These are phyloP conservation scores for Drosophila ficusphila DNA, from an alignment of 1,140 invertebrate genomes.

Conservation along the genomic window DNA sequence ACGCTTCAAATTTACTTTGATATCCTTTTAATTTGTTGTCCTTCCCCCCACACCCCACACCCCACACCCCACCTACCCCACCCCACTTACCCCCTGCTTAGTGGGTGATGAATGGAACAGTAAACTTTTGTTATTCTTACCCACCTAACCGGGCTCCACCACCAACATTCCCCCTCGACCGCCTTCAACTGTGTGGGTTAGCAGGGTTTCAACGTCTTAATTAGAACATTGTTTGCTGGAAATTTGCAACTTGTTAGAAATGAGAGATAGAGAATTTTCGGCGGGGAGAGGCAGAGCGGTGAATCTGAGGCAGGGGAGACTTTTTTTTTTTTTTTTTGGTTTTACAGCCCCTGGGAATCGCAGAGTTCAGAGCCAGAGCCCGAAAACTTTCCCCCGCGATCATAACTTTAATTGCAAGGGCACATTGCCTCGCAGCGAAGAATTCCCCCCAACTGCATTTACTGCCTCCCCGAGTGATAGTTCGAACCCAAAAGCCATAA, in stretches of 20 bases:
- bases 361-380: background rate
- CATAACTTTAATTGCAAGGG: slow-evolving; percentile 40
- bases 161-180: background rate
- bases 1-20: slow-evolving; percentile 78
- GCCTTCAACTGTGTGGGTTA: slow-evolving; percentile 25
- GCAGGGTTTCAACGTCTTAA: slow-evolving; percentile 56
- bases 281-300: background rate
- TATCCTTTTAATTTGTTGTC: slow-evolving; percentile 67
- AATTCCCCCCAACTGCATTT: slow-evolving; percentile 41
- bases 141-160: slow-evolving; percentile 3
- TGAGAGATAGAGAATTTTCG: background rate
- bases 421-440: background rate
- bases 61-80: background rate
- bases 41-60: too few relatives aligned
- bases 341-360: background rate
- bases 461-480: background rate
- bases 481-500: background rate
- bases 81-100: background rate
- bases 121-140: slow-evolving; percentile 25
- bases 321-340: too few relatives aligned
- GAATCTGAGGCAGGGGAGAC: background rate
- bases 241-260: slow-evolving; percentile 11
- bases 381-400: background rate
- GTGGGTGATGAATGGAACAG: slow-evolving; percentile 12
- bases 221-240: slow-evolving; percentile 55